Conservation (phyloP, 2,797 vertebrate genomes). For the Malurus splendens region DNA sequence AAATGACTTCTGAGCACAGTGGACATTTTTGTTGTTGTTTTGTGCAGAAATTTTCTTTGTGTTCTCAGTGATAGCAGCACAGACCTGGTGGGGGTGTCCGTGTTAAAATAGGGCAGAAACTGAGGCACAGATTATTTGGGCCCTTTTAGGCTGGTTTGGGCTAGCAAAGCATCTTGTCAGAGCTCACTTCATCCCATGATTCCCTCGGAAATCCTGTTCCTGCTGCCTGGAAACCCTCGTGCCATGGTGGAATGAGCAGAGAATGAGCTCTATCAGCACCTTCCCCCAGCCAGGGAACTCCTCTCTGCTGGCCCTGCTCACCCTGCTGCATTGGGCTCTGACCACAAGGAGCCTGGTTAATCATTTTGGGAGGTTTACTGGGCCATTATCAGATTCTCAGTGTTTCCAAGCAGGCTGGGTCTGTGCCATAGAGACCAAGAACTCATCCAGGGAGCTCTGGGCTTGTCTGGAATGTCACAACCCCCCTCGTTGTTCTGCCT, state of each 20-base stretch:
- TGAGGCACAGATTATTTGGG: neutral
- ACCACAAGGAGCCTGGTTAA: neutral
- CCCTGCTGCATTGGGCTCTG: neutral
- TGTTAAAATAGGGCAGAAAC: neutral
- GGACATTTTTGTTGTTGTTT: neutral
- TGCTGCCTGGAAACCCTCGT: neutral
- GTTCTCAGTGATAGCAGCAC: neutral
- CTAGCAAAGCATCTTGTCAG: neutral
- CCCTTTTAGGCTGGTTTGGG: neutral
- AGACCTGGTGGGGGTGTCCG: neutral
- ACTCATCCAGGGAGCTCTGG: neutral
- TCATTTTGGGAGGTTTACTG: neutral
- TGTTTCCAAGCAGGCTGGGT: neutral
- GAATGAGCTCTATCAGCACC: neutral
- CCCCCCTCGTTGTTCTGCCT: neutral
- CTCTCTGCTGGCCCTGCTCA: neutral
- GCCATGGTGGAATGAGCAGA: rapidly evolving
- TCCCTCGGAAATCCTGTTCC: neutral
- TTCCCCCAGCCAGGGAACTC: neutral
- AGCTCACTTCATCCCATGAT: neutral
- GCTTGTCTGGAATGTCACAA: conserved; percentile 13
- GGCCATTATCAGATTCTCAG: neutral
- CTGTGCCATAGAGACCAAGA: neutral
- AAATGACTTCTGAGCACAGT: neutral
- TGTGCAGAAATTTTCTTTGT: neutral